phyloP scores from a whole-genome alignment of 1,140 invertebrate genomes.

The Drosophila erecta region DNA sequence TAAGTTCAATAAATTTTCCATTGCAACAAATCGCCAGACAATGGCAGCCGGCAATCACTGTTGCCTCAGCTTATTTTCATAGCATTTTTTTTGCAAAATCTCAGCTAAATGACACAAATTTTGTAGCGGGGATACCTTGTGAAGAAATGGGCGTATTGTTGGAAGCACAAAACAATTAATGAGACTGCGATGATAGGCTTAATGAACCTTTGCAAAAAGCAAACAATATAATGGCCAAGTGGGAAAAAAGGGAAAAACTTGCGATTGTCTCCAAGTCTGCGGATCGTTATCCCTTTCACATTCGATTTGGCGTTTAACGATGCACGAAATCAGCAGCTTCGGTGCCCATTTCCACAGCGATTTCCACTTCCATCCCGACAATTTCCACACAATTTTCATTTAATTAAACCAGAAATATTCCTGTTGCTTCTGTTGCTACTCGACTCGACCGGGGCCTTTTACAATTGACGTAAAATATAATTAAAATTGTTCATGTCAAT shows the following conservation, averaged over 20 bases:
- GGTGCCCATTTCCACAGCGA: slow-evolving; percentile 40
- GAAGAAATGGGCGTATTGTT: slow-evolving; percentile 74
- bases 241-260: slow-evolving; percentile 33
- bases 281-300: slow-evolving; percentile 42
- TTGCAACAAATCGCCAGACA: slow-evolving; percentile 55
- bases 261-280: slow-evolving; percentile 28
- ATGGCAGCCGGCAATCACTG: slow-evolving; percentile 31
- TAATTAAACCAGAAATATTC: slow-evolving; percentile 79
- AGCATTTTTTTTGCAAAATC: slow-evolving; percentile 52
- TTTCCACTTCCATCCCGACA: slow-evolving; percentile 24
- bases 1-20: slow-evolving; percentile 68
- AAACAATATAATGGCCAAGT: background rate
- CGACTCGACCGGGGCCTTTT: slow-evolving; percentile 52
- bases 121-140: slow-evolving; percentile 13
- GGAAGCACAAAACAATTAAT: slow-evolving; percentile 69
- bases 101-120: slow-evolving; percentile 44
- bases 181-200: slow-evolving; percentile 57
- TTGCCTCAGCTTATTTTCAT: slow-evolving; percentile 60
- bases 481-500: slow-evolving; percentile 75
- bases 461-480: slow-evolving; percentile 83
- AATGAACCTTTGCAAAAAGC: slow-evolving; percentile 66
- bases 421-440: slow-evolving; percentile 51
- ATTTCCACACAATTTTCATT: slow-evolving; percentile 71
- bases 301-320: slow-evolving; percentile 57
- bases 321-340: slow-evolving; percentile 35